Evolutionary conservation across 1,140 invertebrate species (phyloP), one percentile per base, ranked within the genome.

Genomic region (Caerostris darwini): DNA sequence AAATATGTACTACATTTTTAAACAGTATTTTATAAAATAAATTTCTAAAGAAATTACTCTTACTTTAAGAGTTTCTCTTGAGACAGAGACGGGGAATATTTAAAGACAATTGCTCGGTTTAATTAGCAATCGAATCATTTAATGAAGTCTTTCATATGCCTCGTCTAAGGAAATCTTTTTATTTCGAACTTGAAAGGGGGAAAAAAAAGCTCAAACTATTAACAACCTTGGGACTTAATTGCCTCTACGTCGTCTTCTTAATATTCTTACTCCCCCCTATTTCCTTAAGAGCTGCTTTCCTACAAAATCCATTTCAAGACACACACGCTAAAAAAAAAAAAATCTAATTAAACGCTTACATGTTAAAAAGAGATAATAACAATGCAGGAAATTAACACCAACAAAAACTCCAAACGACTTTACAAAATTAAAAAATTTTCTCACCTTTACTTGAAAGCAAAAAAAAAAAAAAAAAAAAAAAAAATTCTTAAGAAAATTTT

Each of bases 371-470:
- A 58, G 17, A 83, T 57, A 83, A 83, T 56, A 83, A 58, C 56
- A 57, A 83, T 77, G 50, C 56, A 34, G n/a, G 82, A 58, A 83
- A 83, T 56, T 19, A 83, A 83, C 53, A 56, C 17, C 82, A 83
- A 56, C 53, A 56, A 58, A 83, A 83, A 83, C 56, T 83, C 10
- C 34, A 34, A 19, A 64, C 57, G 64, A 17, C 61, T 50, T 57
- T 12, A 57, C 87, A 56, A 89, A 89, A 89, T 89, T 89, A 89
- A 53, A 57, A 89, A 89, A 89, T 89, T 89, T 89, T 89, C 59
- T 61, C 57, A 59, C 61, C 59, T 71, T 54, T 54, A n/a, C 12
- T 50, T 71, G 17, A 56, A 56, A 57, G 14, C n/a, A n/a, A n/a
- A n/a, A 34, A 89, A 10, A 69, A 69, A 56, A 53, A 34, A 34